Percentiles rank a stretch among this genome's conserved stretches.
phyloP scores from a whole-genome alignment of 2,888 invertebrate species.

The Agelastica alni region DNA sequence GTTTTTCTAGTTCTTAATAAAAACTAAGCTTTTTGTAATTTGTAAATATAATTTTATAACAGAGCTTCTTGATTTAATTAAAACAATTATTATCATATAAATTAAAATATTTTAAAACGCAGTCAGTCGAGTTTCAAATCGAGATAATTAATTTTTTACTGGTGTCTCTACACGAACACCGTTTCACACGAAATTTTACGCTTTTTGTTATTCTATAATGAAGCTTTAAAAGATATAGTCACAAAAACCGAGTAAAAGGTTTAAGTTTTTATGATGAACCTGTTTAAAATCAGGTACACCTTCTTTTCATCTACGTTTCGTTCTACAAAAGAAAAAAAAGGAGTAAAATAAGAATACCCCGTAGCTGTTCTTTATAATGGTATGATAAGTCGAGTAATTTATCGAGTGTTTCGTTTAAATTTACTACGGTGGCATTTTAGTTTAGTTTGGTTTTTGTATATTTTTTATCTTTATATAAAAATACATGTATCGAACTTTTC shows the following conservation, averaged over 20 bases:
- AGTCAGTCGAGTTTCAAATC: conserved; percentile 1
- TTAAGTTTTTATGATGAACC: conserved; percentile 24
- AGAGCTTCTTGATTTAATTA: too few relatives aligned
- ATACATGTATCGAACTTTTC: too few relatives aligned
- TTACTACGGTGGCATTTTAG: too few relatives aligned
- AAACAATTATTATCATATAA: too few relatives aligned
- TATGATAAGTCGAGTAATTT: too few relatives aligned
- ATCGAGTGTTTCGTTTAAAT: too few relatives aligned
- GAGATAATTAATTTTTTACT: conserved; percentile 10
- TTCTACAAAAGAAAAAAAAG: not conserved
- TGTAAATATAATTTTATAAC: too few relatives aligned
- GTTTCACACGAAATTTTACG: conserved; percentile 14
- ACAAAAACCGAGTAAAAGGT: conserved; percentile 24
- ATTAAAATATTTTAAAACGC: not conserved
- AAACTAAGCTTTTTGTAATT: too few relatives aligned
- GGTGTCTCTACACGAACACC: not conserved
- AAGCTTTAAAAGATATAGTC: conserved; percentile 14
- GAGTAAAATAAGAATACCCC: not conserved
- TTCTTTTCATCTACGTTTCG: not conserved
- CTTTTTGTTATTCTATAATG: conserved; percentile 14
- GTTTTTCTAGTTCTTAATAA: too few relatives aligned
- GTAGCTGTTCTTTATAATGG: not conserved
- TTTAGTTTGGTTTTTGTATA: too few relatives aligned
- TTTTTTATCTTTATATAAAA: too few relatives aligned
- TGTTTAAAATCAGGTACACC: conserved; percentile 24